A percentile compares a stretch with the other conserved stretches of the same genome.
These are phyloP conservation scores for Scaptomyza parva DNA, from an alignment of 2,888 invertebrate species.

Conservation along the genomic window DNA sequence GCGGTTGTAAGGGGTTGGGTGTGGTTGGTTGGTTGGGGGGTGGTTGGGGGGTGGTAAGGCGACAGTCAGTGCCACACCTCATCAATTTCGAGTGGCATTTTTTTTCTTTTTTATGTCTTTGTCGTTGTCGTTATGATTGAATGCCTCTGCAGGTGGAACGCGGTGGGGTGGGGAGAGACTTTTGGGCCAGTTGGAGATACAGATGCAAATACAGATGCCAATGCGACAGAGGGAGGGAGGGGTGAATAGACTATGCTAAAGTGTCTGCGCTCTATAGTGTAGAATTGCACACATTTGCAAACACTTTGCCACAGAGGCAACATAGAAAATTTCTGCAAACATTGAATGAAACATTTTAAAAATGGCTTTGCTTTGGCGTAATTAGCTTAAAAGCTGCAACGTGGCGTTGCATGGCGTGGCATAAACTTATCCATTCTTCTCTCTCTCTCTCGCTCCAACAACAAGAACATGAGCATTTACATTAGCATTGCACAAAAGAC, in stretches of 20 bases:
- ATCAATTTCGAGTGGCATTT: slow-evolving; percentile 62
- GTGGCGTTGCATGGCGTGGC: no score
- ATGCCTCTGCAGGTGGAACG: slow-evolving; percentile 56
- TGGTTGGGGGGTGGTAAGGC: slow-evolving; percentile 17
- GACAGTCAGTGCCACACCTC: slow-evolving; percentile 70
- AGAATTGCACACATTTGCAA: slow-evolving; percentile 13
- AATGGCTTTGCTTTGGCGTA: slow-evolving; percentile 55
- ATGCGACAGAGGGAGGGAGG: not conserved
- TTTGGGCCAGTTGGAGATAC: slow-evolving; percentile 4
- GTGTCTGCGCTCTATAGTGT: no score
- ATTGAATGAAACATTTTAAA: slow-evolving; percentile 34
- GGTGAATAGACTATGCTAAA: not conserved
- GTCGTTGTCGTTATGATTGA: slow-evolving; percentile 64
- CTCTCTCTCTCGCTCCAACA: slow-evolving; percentile 7
- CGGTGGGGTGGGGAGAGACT: not conserved
- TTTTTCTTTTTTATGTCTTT: slow-evolving; percentile 60
- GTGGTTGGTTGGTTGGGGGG: slow-evolving; percentile 1
- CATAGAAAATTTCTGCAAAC: not conserved
- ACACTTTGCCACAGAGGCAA: not conserved
- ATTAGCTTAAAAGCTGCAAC: slow-evolving; percentile 52
- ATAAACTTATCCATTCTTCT: slow-evolving; percentile 17
- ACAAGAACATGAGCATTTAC: slow-evolving; percentile 6
- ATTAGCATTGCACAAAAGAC: slow-evolving; percentile 39
- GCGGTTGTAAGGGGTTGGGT: no score
- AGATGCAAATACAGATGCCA: not conserved